Base-by-base conservation (phyloP, 1,140 invertebrate genomes). In the Phthorimaea operculella region DNA sequence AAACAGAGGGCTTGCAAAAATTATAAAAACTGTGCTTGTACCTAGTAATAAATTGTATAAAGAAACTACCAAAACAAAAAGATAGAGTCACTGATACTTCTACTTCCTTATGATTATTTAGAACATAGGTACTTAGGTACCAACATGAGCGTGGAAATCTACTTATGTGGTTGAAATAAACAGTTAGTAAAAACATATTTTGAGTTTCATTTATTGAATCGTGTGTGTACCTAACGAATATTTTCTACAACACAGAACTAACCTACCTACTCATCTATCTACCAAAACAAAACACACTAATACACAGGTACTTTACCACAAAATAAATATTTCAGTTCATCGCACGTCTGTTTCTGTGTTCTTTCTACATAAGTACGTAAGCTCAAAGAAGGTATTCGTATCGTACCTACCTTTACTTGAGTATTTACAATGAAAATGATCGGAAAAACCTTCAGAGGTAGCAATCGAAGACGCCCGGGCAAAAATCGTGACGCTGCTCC, bases 81-180 rank as follows among this genome's bases (percentile, higher is more conserved):
- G 16, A 47, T 47, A 47, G 44, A 47, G 16, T 16, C 36, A 39
- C 3, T 17, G 44, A 16, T 47, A 47, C 44, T 47, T 47, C 44
- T 47, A 47, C 15, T 47, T 15, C 44, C 16, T 8, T 47, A 15
- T 47, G 15, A 47, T 47, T 47, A 47, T 47, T 47, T 47, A 47
- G 16, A 47, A 47, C 44, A 47, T 47, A n/a, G n/a, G n/a, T n/a
- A 47, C 44, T 47, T 47, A 47, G 44, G 44, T 16, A 47, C n/a
- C 21, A 28, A 28, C 21, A 15, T 47, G 44, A 47, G 63, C 64
- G 65, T 66, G 66, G 62, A 58, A 57, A 53, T 68, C 68, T 68
- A 66, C 63, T 51, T 71, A 60, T 69, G 70, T 78, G 78, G 74
- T 79, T 79, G 60, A 73, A 79, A 77, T 79, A 81, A 77, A 79